Conservation (phyloP, 2,113 vertebrate species). For the Pleuronectes platessa region DNA sequence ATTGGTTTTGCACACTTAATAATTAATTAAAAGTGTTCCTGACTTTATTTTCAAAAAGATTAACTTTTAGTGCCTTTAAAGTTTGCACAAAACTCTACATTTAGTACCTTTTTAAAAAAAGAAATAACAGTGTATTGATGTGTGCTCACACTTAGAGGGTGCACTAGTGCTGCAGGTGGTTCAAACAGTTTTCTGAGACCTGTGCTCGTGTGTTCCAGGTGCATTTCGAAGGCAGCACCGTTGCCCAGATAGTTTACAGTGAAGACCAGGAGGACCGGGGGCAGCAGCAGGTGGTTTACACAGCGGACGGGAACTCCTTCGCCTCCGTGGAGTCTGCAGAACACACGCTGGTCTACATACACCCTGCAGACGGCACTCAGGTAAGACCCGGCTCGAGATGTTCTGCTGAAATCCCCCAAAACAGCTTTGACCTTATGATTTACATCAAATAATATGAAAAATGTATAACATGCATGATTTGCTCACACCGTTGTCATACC, state of each 20-base stretch:
- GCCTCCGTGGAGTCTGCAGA: constrained; percentile 95
- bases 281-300: constrained; percentile 94
- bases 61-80: no score
- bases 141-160: not conserved
- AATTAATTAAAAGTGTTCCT: no score
- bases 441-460: not conserved
- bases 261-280: constrained; percentile 89
- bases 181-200: not conserved
- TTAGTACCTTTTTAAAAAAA: not conserved
- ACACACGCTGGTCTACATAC: constrained; percentile 97
- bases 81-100: no score
- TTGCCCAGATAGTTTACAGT: constrained; percentile 96
- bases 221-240: constrained; percentile 90
- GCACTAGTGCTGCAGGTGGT: not conserved
- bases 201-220: constrained; percentile 81
- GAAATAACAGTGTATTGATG: not conserved
- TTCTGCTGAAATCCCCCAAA: not conserved
- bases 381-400: constrained; percentile 64
- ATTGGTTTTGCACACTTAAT: no score
- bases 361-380: constrained; percentile 94
- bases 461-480: not conserved
- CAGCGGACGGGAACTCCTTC: constrained; percentile 93
- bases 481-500: not conserved
- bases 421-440: no score
- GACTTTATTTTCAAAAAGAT: no score